These are phyloP conservation scores for Mesembrinibis cayennensis DNA, from an alignment of 2,113 vertebrate genomes.

Conservation along the genomic window DNA sequence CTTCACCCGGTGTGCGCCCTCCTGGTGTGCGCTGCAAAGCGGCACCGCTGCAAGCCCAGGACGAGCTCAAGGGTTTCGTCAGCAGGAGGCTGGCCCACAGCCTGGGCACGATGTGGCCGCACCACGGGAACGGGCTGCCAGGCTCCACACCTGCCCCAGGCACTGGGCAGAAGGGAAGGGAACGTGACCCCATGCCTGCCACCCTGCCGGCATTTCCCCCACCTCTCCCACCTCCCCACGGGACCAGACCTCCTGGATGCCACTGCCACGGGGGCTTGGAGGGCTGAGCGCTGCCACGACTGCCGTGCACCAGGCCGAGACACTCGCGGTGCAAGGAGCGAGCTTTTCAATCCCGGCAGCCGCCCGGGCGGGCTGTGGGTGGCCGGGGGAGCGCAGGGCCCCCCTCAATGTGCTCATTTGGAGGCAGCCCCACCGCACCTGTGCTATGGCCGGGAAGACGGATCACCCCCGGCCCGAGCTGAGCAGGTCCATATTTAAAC, in stretches of 20 bases:
- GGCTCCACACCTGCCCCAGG: background rate
- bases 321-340: rapidly evolving
- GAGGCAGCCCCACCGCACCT: slow-evolving; percentile 64
- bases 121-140: rapidly evolving
- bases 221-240: no score
- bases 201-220: background rate
- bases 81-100: background rate
- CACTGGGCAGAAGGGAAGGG: background rate
- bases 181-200: rapidly evolving
- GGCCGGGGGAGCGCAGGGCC: background rate
- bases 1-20: background rate
- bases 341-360: background rate
- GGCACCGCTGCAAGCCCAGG: rapidly evolving
- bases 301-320: rapidly evolving
- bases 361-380: rapidly evolving
- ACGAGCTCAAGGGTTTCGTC: background rate
- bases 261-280: rapidly evolving
- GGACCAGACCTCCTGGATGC: background rate
- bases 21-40: background rate
- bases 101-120: rapidly evolving
- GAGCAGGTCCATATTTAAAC: slow-evolving; percentile 94
- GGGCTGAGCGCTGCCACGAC: rapidly evolving
- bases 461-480: slow-evolving; percentile 82
- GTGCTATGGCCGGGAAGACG: slow-evolving; percentile 75
- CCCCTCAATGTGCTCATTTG: slow-evolving; percentile 68